Conservation (phyloP, 2,888 invertebrate species). For the Copidosoma aretas region DNA sequence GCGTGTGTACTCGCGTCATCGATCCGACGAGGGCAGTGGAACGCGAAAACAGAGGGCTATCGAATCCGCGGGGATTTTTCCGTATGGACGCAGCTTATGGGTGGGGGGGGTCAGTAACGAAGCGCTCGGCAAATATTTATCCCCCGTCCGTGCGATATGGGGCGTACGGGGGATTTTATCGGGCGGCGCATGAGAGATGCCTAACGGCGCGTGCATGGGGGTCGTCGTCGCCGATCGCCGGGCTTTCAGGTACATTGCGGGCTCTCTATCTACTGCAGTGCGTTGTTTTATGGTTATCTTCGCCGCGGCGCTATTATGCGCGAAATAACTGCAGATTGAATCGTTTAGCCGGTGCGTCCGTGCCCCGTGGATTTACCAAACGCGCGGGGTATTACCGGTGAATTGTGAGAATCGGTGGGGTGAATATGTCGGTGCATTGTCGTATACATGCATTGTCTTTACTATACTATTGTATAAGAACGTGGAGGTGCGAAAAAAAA, state of each 20-base stretch:
- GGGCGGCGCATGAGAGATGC: neutral
- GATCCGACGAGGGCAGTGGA: conserved; percentile 11
- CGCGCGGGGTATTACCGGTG: no score
- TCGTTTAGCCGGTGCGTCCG: neutral
- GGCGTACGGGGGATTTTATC: neutral
- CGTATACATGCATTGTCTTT: no score
- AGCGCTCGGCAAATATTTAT: neutral
- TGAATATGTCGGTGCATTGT: no score
- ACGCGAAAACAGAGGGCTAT: neutral
- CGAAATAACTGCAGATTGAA: neutral
- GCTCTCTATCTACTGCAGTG: neutral
- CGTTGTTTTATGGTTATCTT: neutral
- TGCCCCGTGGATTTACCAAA: neutral
- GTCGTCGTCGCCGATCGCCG: neutral
- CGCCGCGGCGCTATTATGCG: neutral
- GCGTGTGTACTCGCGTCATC: conserved; percentile 1
- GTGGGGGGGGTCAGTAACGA: no score
- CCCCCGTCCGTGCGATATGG: neutral
- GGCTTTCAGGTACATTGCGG: conserved; percentile 7
- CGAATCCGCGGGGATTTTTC: neutral
- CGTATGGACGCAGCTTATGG: neutral
- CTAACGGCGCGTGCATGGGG: neutral
- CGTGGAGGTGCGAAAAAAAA: neutral
- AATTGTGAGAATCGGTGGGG: no score
- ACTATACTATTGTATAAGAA: no score